Base-by-base conservation (phyloP, 2,888 invertebrate species). In the Hoplodrina blanda region DNA sequence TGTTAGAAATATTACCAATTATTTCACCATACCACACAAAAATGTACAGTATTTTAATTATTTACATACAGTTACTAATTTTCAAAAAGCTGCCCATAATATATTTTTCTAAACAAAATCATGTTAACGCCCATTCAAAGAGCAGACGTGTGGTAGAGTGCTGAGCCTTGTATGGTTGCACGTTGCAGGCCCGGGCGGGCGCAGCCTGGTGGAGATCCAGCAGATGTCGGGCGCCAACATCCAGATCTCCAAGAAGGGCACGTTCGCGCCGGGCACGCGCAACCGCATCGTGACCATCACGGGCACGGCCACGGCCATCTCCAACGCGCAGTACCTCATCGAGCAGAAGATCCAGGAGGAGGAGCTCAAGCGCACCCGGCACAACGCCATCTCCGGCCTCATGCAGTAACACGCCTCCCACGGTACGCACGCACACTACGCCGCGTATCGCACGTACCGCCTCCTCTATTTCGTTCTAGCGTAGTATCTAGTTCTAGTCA, bases 171-270 rank as follows among this genome's bases (percentile, higher is more conserved):
- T 15, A 0, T 2, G 0, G 0, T n/a, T 13, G 15, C 10, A 10
- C 0, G 1, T 75, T 74, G 63, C 96, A 97, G 97, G 98, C 92
- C 99, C 99, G 85, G 99, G 99, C 92, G 99, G 99, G 83, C 98
- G 99, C 96, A 98, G 99, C 95, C 97, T 99, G 93, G 98, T 99
- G 91, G 99, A 99, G 97, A 98, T 99, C 96, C 99, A 99, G 96
- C 98, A 99, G 96, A 97, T 98, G 96, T 99, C 99, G 92, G 99
- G 99, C 94, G 99, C 99, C 95, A 99, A 98, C 96, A 99, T 99
- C 96, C 99, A 99, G 97, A 99, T 99, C 96, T 99, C 99, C 87
- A 99, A 99, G 97, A 99, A 99, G 96, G 99, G 99, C 94, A 98
- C 98, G 91, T 99, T 98, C 97, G 98, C 99, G 90, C 99, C 99